Base-by-base conservation (phyloP, 2,113 vertebrate genomes). In the Tetrax tetrax region DNA sequence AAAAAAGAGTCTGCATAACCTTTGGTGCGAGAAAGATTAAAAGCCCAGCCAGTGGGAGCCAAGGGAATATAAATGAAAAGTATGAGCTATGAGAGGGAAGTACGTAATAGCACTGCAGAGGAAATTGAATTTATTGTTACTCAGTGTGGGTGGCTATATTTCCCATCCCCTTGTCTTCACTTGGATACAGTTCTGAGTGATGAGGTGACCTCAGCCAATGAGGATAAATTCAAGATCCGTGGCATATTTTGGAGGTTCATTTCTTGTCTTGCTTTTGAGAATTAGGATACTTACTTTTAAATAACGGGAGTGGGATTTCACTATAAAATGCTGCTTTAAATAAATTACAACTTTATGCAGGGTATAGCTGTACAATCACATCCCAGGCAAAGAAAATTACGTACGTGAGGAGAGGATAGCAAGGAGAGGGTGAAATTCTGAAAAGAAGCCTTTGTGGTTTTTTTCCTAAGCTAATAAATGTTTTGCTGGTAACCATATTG, bases 401-500 rank as follows among this genome's bases (percentile, higher is more conserved):
- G 29, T 22, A 60, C 0, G 0, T 75, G 48, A 92, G 56, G 56
- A 88, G 28, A 41, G 31, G 45, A 83, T 35, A 69, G 54, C 11
- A 61, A 91, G 56, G 51, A 91, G 56, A 82, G 48, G 38, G 28
- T 31, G 61, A 81, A 87, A 91, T 95, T 68, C 64, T 93, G 90
- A 89, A 91, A 93, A 82, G 69, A 91, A 87, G 57, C 41, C 53
- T 92, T 89, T 91, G 84, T 87, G 45, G 41, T 85, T 96, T 87
- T 83, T 93, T 87, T 61, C 38, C 86, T 89, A 82, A 93, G 86
- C 78, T 96, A 96, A 89, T 89, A 89, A 82, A 78, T 92, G 77
- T 92, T 95, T 89, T 3, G 4, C 92, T 96, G 83, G 89, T 93
- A 96, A 89, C 94, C 72, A 82, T 89, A 92, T 92, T 96, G 92